Base-by-base conservation (phyloP, 1,140 invertebrate genomes). In the Drosophila bifasciata region DNA sequence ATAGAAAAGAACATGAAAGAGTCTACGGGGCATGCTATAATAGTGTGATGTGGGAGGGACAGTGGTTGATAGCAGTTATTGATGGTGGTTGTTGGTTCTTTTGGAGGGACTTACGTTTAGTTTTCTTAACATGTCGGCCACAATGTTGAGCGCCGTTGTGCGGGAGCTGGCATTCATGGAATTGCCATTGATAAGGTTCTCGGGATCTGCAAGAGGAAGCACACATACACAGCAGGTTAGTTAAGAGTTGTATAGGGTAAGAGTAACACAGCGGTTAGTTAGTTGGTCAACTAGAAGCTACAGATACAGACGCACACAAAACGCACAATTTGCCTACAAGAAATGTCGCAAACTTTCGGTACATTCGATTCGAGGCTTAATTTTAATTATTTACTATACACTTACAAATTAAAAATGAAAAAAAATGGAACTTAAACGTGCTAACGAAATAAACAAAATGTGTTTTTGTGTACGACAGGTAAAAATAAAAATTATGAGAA, bases 121-220 rank as follows among this genome's bases (percentile, higher is more conserved):
- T 96, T 97, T 98, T 89, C 97, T 93, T 90, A 98, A 95, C 59
- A 98, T 94, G 93, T 98, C 97, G 64, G 97, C 96, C 62, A 98
- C 97, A 92, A 98, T 97, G 92, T 98, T 98, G 91, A 98, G 95
- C 51, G 97, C 97, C 62, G 96, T 95, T 92, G 98, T 96, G 92
- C 97, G 93, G 25, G 96, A 95, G 60, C 97, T 96, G 45, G 96
- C 96, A 76, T 97, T 95, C 92, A 98, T 93, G 57, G 96, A 92
- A 92, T 95, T 94, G 90, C 94, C 95, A 93, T 95, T 95, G 81
- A 93, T 92, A 76, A 92, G 88, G 92, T 92, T 92, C 91, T 94
- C 93, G 84, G 91, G 89, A 90, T 91, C 91, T 91, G 86, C 66
- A 92, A 92, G 60, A 79, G 85, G 84, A 69, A 89, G 71, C 63